phyloP scores from a whole-genome alignment of 2,797 vertebrate species.

The Amblyopsis hoosieri region DNA sequence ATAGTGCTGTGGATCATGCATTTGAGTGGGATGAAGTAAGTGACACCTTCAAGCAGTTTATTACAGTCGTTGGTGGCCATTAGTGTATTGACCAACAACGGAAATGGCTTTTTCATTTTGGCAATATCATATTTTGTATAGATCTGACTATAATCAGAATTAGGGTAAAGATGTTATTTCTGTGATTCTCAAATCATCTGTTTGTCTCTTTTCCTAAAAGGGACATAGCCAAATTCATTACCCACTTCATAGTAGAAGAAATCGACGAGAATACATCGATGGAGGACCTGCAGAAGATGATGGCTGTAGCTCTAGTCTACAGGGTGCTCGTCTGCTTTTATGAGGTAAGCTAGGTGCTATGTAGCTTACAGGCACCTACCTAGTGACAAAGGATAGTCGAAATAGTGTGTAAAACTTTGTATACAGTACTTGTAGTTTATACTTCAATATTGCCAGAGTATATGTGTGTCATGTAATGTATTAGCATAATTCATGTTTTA shows the following conservation, averaged over 20 bases:
- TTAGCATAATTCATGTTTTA: too few relatives aligned
- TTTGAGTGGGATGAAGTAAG: conserved; percentile 93
- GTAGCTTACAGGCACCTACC: too few relatives aligned
- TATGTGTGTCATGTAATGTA: too few relatives aligned
- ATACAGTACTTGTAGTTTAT: too few relatives aligned
- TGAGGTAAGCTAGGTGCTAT: conserved; percentile 79
- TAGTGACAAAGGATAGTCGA: too few relatives aligned
- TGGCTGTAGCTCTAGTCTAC: conserved; percentile 93
- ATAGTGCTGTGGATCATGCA: conserved; percentile 94
- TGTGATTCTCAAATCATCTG: neutral
- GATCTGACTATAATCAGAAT: too few relatives aligned
- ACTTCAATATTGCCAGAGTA: too few relatives aligned
- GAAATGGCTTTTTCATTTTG: too few relatives aligned
- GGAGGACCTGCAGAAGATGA: conserved; percentile 97
- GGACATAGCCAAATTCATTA: conserved; percentile 93
- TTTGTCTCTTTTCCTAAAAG: conserved; percentile 69
- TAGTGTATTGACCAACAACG: too few relatives aligned
- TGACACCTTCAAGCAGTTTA: neutral
- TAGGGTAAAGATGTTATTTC: too few relatives aligned
- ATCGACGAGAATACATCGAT: conserved; percentile 95
- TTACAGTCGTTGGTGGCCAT: neutral
- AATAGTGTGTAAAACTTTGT: too few relatives aligned
- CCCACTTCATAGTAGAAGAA: conserved; percentile 96
- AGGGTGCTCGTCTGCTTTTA: conserved; percentile 93
- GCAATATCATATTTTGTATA: too few relatives aligned